Percentiles rank a stretch among this genome's conserved stretches.
Evolutionary conservation across 2,888 invertebrate species (phyloP).

Genomic region (Thumatha senex): DNA sequence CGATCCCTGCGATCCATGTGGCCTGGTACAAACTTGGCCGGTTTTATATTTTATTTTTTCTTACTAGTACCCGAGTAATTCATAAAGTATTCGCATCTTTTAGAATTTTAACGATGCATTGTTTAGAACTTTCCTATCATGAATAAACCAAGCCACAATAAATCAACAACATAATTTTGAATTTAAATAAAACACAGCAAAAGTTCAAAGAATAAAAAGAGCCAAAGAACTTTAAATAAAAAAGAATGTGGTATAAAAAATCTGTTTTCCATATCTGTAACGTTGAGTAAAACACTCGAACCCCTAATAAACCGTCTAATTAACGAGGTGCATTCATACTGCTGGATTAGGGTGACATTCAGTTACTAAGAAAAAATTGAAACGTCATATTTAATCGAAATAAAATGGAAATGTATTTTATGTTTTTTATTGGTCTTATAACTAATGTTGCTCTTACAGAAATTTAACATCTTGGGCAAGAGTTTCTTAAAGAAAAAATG

Average conservation of each 20-base stretch:
- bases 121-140: too few relatives aligned
- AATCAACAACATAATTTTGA: not conserved
- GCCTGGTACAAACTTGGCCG: too few relatives aligned
- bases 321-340: conserved; percentile 67
- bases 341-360: conserved; percentile 34
- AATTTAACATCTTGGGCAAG: too few relatives aligned
- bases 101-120: too few relatives aligned
- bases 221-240: conserved; percentile 3
- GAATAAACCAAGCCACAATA: not conserved
- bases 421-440: too few relatives aligned
- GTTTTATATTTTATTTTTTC: too few relatives aligned
- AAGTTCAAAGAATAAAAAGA: conserved; percentile 20
- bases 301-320: conserved; percentile 75
- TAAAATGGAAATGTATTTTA: too few relatives aligned
- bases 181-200: conserved; percentile 4
- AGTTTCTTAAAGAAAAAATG: too few relatives aligned
- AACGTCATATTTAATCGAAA: not conserved
- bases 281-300: conserved; percentile 53
- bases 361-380: conserved; percentile 15
- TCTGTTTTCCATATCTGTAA: conserved; percentile 32
- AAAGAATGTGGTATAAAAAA: conserved; percentile 17
- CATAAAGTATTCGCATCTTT: too few relatives aligned
- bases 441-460: too few relatives aligned
- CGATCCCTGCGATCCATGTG: too few relatives aligned
- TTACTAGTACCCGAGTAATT: too few relatives aligned